Conservation (phyloP, 2,797 vertebrate genomes). For the Helicolenus hilgendorfi region DNA sequence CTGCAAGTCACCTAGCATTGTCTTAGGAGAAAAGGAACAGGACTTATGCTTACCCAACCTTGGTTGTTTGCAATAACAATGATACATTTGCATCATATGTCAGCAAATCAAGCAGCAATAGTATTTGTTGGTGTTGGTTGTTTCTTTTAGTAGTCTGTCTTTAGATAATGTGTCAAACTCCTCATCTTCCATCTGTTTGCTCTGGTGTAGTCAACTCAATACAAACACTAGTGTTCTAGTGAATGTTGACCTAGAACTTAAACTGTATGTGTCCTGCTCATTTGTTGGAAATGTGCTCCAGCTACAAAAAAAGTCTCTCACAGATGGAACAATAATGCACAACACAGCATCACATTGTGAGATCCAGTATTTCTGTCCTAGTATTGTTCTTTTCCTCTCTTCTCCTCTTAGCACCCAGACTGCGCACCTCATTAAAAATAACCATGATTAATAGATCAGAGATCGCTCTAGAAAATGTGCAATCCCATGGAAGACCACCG, state of each 20-base stretch:
- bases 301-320: not conserved
- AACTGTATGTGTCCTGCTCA: not conserved
- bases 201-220: not conserved
- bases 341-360: conserved; percentile 13
- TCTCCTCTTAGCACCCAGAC: conserved; percentile 7
- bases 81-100: not conserved
- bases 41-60: not conserved
- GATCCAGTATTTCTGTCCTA: conserved; percentile 34
- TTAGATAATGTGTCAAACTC: not conserved
- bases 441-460: conserved; percentile 79
- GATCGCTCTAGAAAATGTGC: conserved; percentile 37
- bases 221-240: not conserved
- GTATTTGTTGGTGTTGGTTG: not conserved
- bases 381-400: not conserved
- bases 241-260: not conserved
- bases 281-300: not conserved
- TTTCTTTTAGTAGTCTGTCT: not conserved
- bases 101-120: not conserved
- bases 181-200: not conserved
- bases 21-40: not conserved
- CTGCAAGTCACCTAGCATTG: not conserved
- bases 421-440: conserved; percentile 65
- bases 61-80: not conserved
- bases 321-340: conserved; percentile 30
- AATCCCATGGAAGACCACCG: conserved; percentile 57